Evolutionary conservation across 1,140 invertebrate genomes (phyloP).

Genomic region (Rhyzopertha dominica): DNA sequence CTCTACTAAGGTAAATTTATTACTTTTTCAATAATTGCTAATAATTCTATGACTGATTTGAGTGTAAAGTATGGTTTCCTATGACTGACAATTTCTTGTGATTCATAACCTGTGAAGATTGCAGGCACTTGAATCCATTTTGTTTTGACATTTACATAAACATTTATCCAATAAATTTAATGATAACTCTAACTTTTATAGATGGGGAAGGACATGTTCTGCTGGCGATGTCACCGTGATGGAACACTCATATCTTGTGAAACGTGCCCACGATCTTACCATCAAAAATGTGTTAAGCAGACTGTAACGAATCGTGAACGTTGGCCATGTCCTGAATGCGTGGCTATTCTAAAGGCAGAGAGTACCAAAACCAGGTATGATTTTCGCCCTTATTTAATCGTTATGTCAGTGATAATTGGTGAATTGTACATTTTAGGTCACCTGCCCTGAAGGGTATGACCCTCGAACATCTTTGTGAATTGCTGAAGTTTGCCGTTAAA

Average conservation of each 20-base stretch:
- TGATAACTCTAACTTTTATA: conserved; percentile 2
- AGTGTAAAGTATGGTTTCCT: no score
- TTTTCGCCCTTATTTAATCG: conserved; percentile 7
- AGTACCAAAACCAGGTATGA: conserved; percentile 56
- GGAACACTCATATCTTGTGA: conserved; percentile 64
- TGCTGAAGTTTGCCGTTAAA: conserved; percentile 69
- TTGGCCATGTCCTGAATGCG: conserved; percentile 87
- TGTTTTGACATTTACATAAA: no score
- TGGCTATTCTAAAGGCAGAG: conserved; percentile 71
- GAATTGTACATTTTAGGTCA: conserved; percentile 52
- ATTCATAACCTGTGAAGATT: no score
- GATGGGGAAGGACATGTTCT: conserved; percentile 66
- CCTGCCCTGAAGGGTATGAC: conserved; percentile 66
- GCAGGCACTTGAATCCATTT: no score
- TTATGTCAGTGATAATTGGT: conserved; percentile 7
- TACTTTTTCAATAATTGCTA: no score
- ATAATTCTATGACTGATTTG: no score
- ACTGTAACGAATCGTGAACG: conserved; percentile 53
- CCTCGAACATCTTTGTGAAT: conserved; percentile 65
- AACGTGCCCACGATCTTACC: conserved; percentile 80
- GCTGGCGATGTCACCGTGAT: conserved; percentile 82
- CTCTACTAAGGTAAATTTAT: no score
- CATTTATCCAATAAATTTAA: not conserved
- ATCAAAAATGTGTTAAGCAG: conserved; percentile 66
- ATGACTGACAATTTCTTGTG: no score